Percentiles rank a stretch among this genome's conserved stretches.
phyloP scores from a whole-genome alignment of 2,888 invertebrate species.

The Criorhina ranunculi region DNA sequence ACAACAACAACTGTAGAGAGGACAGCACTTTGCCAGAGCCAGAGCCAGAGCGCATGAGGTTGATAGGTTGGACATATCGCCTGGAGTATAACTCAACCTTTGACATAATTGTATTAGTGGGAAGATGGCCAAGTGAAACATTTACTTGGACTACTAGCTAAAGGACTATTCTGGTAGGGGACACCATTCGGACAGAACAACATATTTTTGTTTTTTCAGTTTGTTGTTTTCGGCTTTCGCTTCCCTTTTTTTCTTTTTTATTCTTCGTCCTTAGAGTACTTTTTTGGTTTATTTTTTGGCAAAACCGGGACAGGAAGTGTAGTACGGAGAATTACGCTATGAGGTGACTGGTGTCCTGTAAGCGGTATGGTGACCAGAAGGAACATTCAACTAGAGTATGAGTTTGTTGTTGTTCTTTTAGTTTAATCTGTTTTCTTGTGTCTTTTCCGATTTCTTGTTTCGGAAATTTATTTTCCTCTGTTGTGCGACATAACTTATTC shows the following conservation, averaged over 20 bases:
- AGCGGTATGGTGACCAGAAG: slow-evolving; percentile 1
- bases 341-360: slow-evolving; percentile 42
- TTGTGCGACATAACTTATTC: slow-evolving; percentile 66
- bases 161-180: slow-evolving; percentile 16
- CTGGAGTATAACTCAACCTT: slow-evolving; percentile 71
- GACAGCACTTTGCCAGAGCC: slow-evolving; percentile 62
- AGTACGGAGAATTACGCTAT: slow-evolving; percentile 42
- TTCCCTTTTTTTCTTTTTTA: background rate
- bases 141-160: slow-evolving; percentile 62
- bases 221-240: slow-evolving; percentile 24
- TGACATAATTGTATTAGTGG: slow-evolving; percentile 76
- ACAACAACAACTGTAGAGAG: slow-evolving; percentile 31
- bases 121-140: slow-evolving; percentile 76
- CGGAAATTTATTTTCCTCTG: slow-evolving; percentile 44
- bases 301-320: slow-evolving; percentile 56
- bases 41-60: slow-evolving; percentile 67
- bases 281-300: slow-evolving; percentile 33
- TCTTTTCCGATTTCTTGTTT: slow-evolving; percentile 50
- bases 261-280: background rate
- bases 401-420: slow-evolving; percentile 1
- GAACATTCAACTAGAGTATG: slow-evolving; percentile 4
- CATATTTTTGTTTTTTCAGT: slow-evolving; percentile 66
- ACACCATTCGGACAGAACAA: slow-evolving; percentile 59
- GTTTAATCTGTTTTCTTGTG: slow-evolving; percentile 28
- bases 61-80: slow-evolving; percentile 71